Conservation (phyloP, 2,888 invertebrate genomes). For the Steromphala cineraria region DNA sequence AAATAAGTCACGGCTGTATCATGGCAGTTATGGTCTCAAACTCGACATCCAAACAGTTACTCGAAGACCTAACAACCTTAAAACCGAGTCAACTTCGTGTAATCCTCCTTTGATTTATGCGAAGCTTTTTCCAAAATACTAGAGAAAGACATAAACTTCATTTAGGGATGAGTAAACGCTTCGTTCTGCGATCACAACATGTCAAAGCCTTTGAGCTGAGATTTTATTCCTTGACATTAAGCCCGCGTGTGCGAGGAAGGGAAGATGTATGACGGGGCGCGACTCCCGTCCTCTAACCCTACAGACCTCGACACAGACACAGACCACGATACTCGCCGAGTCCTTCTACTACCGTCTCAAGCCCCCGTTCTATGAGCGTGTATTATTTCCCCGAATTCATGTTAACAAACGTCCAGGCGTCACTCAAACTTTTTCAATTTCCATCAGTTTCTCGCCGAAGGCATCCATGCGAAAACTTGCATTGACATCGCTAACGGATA, state of each 20-base stretch:
- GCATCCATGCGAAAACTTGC: slow-evolving; percentile 21
- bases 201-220: neutral
- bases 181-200: neutral
- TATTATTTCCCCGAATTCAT: slow-evolving; percentile 14
- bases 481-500: slow-evolving; percentile 27
- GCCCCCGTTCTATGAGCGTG: neutral
- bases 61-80: too few species aligned
- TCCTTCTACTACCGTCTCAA: neutral
- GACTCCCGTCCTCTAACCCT: neutral
- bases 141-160: neutral
- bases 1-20: too few species aligned
- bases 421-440: slow-evolving; percentile 33
- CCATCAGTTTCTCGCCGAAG: slow-evolving; percentile 1
- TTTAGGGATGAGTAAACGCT: neutral
- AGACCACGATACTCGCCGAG: neutral
- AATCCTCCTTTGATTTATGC: neutral
- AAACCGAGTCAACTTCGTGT: neutral
- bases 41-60: too few species aligned
- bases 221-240: neutral
- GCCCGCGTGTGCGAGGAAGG: neutral
- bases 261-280: neutral
- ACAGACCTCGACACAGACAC: too few species aligned
- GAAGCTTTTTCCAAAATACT: neutral
- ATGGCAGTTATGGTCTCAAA: too few species aligned
- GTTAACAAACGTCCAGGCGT: slow-evolving; percentile 32